A percentile compares a stretch with the other conserved stretches of the same genome.
phyloP scores from a whole-genome alignment of 1,140 invertebrate genomes.

The Drosophila navojoa region DNA sequence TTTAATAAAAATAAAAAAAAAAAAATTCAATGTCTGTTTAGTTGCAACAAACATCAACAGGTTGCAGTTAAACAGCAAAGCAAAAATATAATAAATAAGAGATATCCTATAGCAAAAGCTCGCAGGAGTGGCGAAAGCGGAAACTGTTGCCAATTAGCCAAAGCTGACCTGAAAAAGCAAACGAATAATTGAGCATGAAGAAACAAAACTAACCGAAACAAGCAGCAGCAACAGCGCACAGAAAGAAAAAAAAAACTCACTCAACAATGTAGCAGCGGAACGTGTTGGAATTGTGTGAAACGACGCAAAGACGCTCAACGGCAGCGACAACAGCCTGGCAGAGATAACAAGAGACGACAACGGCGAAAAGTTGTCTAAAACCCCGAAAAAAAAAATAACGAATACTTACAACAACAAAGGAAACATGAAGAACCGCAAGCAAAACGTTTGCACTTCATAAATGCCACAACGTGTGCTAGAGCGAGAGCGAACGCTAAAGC shows the following conservation, averaged over 20 bases:
- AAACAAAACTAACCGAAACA: not conserved
- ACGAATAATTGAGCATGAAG: constrained; percentile 6
- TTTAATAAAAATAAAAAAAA: not conserved
- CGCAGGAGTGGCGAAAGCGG: constrained; percentile 12
- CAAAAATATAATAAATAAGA: too few species aligned
- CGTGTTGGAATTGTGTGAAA: constrained; percentile 62
- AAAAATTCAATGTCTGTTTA: not conserved
- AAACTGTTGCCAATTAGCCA: constrained; percentile 51
- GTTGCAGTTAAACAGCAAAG: constrained; percentile 15
- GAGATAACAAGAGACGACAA: constrained; percentile 78
- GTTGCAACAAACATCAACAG: constrained; percentile 19
- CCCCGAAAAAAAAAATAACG: constrained; percentile 36
- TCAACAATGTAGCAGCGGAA: constrained; percentile 35
- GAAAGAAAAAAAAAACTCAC: constrained; percentile 43
- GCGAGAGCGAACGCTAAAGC: constrained; percentile 48
- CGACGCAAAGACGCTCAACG: constrained; percentile 59
- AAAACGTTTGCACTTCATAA: constrained; percentile 84
- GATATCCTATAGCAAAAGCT: constrained; percentile 22
- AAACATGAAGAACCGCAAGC: constrained; percentile 79
- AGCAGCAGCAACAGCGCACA: not conserved
- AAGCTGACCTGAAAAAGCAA: constrained; percentile 19
- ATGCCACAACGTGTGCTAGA: constrained; percentile 54
- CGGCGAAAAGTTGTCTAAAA: constrained; percentile 75
- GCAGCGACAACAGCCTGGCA: constrained; percentile 47
- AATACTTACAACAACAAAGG: constrained; percentile 30